These are phyloP conservation scores for Apotomis betuletana DNA, from an alignment of 2,888 invertebrate genomes.

Conservation along the genomic window DNA sequence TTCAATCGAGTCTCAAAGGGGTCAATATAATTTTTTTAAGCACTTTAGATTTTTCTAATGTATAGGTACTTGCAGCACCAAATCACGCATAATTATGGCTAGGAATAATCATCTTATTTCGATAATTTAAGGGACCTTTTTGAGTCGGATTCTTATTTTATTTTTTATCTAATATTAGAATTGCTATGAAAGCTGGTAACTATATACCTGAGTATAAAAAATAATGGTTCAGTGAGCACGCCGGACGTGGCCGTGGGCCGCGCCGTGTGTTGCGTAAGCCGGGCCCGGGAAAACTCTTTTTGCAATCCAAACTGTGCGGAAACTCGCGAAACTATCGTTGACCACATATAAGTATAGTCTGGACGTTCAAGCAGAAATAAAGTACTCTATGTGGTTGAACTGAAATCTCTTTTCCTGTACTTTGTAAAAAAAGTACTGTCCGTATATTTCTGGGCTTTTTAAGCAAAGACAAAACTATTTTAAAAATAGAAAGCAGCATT, in stretches of 20 bases:
- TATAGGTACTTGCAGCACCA: too few species aligned
- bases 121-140: too few species aligned
- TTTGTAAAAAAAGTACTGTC: too few species aligned
- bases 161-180: not conserved
- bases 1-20: not conserved
- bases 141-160: too few species aligned
- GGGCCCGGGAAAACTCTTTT: slow-evolving; percentile 7
- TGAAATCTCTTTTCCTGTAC: too few species aligned
- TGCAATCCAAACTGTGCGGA: not conserved
- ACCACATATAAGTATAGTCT: not conserved
- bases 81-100: too few species aligned
- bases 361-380: too few species aligned
- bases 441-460: too few species aligned
- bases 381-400: too few species aligned
- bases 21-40: not conserved
- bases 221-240: not conserved
- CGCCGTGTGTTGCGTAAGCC: slow-evolving; percentile 19
- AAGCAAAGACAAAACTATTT: too few species aligned
- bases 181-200: not conserved
- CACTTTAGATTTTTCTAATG: not conserved
- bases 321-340: not conserved
- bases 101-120: too few species aligned
- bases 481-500: too few species aligned
- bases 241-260: not conserved
- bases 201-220: not conserved